phyloP scores from a whole-genome alignment of 2,888 invertebrate species.

The Melanargia galathea region DNA sequence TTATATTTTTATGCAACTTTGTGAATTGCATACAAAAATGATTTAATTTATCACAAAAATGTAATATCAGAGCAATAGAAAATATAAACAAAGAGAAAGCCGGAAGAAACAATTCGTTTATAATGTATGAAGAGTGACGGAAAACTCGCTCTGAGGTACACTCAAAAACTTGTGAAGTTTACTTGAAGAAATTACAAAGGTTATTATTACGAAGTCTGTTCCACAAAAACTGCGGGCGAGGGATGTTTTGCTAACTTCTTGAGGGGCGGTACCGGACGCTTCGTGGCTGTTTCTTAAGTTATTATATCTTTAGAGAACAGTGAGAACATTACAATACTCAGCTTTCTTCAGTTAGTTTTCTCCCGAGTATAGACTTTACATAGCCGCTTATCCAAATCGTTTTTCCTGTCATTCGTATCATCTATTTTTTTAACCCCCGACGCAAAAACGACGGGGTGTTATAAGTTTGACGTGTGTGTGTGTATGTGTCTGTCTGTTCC shows the following conservation, averaged over 20 bases:
- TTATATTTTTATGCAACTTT: too few species aligned
- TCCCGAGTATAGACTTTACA: neutral
- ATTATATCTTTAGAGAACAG: conserved; percentile 49
- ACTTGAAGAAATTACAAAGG: conserved; percentile 64
- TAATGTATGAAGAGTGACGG: conserved; percentile 53
- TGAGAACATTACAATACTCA: conserved; percentile 39
- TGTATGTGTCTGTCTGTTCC: too few species aligned
- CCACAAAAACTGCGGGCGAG: conserved; percentile 54
- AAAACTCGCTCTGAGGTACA: conserved; percentile 54
- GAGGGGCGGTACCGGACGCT: conserved; percentile 49
- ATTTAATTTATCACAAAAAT: neutral
- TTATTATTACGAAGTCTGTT: conserved; percentile 60
- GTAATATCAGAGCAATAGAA: conserved; percentile 1
- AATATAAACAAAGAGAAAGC: conserved; percentile 35
- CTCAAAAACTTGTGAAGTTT: conserved; percentile 57
- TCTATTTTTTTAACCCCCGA: neutral
- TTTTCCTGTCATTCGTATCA: neutral
- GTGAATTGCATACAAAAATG: neutral
- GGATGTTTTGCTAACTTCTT: conserved; percentile 57
- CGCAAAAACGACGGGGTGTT: too few species aligned
- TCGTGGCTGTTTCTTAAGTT: conserved; percentile 36
- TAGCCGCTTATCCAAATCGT: neutral
- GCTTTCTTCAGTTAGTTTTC: conserved; percentile 16
- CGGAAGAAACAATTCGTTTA: conserved; percentile 49
- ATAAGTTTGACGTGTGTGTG: too few species aligned